These are phyloP conservation scores for Chitala chitala DNA, from an alignment of 2,113 vertebrate genomes.

Conservation along the genomic window DNA sequence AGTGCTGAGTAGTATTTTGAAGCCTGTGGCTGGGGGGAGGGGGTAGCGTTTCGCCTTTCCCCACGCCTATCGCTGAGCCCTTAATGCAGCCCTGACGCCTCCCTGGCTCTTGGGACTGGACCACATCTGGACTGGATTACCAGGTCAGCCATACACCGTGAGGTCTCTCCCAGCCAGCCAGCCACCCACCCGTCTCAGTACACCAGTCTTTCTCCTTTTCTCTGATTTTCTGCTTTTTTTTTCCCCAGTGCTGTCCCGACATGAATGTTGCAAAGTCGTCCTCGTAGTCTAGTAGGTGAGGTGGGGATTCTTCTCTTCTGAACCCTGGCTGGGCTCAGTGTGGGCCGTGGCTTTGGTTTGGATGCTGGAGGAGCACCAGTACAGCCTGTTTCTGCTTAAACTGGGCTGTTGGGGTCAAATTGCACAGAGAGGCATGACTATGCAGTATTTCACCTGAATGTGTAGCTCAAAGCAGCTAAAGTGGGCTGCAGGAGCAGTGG, in stretches of 20 bases:
- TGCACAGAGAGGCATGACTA: neutral
- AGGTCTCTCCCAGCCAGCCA: slow-evolving; percentile 48
- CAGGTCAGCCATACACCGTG: slow-evolving; percentile 41
- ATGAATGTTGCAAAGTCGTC: neutral
- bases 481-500: slow-evolving; percentile 10
- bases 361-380: neutral
- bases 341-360: neutral
- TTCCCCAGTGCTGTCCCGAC: slow-evolving; percentile 1
- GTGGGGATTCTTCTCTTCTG: neutral
- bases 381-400: slow-evolving; percentile 18
- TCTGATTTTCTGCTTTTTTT: slow-evolving; percentile 18
- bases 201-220: slow-evolving; percentile 18
- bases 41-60: slow-evolving; percentile 35
- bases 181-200: slow-evolving; percentile 4
- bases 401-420: neutral
- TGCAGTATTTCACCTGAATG: slow-evolving; percentile 5
- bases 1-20: neutral
- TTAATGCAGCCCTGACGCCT: slow-evolving; percentile 67
- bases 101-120: slow-evolving; percentile 59
- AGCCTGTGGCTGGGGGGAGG: neutral
- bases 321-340: neutral
- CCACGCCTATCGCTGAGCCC: slow-evolving; percentile 55
- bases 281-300: neutral
- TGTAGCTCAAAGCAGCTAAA: slow-evolving; percentile 1
- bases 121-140: slow-evolving; percentile 68